Evolutionary conservation across 2,797 vertebrate species (phyloP).

Genomic region (Bryconaethiops microstoma): DNA sequence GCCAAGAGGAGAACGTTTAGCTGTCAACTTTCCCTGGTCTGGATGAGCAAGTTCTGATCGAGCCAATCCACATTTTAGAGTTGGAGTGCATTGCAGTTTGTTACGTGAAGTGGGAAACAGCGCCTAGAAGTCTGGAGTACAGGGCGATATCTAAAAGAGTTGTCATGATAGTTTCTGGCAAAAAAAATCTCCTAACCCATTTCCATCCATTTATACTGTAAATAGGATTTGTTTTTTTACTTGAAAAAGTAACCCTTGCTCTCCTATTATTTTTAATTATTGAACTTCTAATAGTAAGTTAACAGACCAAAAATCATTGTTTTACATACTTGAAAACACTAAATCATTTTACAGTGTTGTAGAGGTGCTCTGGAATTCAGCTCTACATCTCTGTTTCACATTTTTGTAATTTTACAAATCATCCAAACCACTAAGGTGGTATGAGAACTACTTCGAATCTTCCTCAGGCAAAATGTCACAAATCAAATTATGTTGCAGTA

Average conservation of each 20-base stretch:
- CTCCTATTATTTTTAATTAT: neutral
- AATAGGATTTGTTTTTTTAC: neutral
- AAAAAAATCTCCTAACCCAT: neutral
- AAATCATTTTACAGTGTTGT: neutral
- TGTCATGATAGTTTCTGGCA: neutral
- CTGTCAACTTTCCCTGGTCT: conserved; percentile 40
- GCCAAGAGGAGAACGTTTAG: conserved; percentile 49
- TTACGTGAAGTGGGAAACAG: neutral
- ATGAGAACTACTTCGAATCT: neutral
- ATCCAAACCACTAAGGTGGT: neutral
- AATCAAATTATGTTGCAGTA: neutral
- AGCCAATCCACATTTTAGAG: conserved; percentile 26
- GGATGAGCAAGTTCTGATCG: conserved; percentile 37
- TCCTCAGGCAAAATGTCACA: neutral
- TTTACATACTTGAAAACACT: neutral
- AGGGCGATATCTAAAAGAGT: neutral
- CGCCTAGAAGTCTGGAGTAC: conserved; percentile 9
- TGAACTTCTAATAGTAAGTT: neutral
- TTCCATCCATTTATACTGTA: neutral
- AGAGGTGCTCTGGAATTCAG: neutral
- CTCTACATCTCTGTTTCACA: neutral
- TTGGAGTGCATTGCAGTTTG: conserved; percentile 5
- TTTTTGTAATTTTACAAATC: neutral
- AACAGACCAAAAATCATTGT: neutral
- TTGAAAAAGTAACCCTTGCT: neutral